A percentile compares a stretch with the other conserved stretches of the same genome.
These are phyloP conservation scores for Zaprionus lachaisei DNA, from an alignment of 1,140 invertebrate species.

Conservation along the genomic window DNA sequence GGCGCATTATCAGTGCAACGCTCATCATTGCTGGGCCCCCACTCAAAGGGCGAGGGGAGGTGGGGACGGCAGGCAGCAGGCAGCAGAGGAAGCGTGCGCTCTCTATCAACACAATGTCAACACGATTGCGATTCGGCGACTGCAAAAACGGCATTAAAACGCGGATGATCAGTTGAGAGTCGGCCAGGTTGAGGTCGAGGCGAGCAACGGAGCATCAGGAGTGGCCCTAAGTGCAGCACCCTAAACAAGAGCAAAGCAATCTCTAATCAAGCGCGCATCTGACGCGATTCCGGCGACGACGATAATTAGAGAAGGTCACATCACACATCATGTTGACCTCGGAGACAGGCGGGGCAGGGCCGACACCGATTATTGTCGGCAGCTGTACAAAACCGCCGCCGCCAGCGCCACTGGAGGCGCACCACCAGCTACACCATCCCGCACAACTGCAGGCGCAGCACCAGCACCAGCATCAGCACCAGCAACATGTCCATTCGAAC, in stretches of 20 bases:
- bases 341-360: conserved; percentile 43
- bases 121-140: conserved; percentile 34
- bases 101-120: conserved; percentile 58
- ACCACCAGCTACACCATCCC: conserved; percentile 39
- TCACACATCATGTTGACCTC: conserved; percentile 52
- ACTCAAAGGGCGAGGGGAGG: not conserved
- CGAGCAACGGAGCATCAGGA: conserved; percentile 28
- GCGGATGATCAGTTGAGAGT: conserved; percentile 52
- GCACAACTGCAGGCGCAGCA: conserved; percentile 40
- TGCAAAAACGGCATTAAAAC: conserved; percentile 49
- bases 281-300: not conserved
- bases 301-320: not conserved
- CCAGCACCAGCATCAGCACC: conserved; percentile 40
- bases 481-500: conserved; percentile 34
- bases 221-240: conserved; percentile 46
- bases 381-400: conserved; percentile 28
- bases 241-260: conserved; percentile 3
- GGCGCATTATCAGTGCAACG: conserved; percentile 71
- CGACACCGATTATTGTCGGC: conserved; percentile 54
- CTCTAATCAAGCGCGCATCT: not conserved
- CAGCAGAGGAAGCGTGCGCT: conserved; percentile 24
- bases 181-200: conserved; percentile 31
- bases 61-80: conserved; percentile 10
- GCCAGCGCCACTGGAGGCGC: conserved; percentile 36
- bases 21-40: conserved; percentile 3